Base-by-base conservation (phyloP, 2,113 vertebrate genomes). In the Eptesicus fuscus region DNA sequence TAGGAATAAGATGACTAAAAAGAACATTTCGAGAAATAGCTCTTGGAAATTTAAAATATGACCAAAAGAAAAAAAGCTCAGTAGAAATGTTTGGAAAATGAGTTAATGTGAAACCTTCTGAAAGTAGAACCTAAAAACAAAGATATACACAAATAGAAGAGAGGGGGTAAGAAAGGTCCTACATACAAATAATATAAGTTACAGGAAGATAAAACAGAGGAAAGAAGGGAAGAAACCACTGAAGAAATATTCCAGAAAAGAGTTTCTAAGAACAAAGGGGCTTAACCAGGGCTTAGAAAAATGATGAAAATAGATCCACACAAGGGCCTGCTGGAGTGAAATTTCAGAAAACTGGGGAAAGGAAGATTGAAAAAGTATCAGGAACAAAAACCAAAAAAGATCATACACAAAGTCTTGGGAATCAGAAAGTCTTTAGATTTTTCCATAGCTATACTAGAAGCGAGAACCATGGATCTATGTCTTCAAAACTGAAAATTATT, bases 1-100 rank as follows among this genome's bases (percentile, higher is more conserved):
- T 78, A 73, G 47, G 79, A 96, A 83, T 85, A 85, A 86, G 76
- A 84, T 94, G 56, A 88, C 51, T 90, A 59, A 86, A 90, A 69
- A 85, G 61, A 91, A 73, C 25, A 63, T 73, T 96, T 78, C 20
- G 73, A 93, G 79, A 51, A n/a, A 67, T 47, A 67, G 37, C 53
- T 73, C 47, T 86, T 91, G 13, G 61, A 95, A 88, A 67, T 86
- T 87, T 95, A 73, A 95, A 70, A 69, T 67, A n/a, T 53, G 44
- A 74, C 23, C 25, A 76, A 47, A 89, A 82, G 35, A 95, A 90
- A 82, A 77, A 17, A 61, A 61, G 59, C 47, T 83, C 53, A 93
- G 37, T 83, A 83, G 47, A 89, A 93, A 56, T 87, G 22, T 93
- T 94, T 83, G 61, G 73, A 78, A 94, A 93, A 83, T 86, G 35